Percentiles rank a stretch among this genome's conserved stretches.
These are phyloP conservation scores for Eulithis prunata DNA, from an alignment of 2,888 invertebrate genomes.

Conservation along the genomic window DNA sequence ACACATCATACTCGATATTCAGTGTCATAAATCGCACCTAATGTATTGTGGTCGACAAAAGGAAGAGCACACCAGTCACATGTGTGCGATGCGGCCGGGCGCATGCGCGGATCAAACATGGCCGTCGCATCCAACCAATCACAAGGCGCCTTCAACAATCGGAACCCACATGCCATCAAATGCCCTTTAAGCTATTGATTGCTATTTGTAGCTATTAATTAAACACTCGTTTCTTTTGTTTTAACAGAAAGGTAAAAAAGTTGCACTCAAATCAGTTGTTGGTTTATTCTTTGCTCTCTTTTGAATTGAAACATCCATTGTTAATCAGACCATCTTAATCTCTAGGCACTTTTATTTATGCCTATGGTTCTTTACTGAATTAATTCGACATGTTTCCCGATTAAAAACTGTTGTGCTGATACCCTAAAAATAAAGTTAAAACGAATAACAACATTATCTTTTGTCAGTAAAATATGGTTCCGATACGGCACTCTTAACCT, in stretches of 20 bases:
- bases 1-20: slow-evolving; percentile 15
- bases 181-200: slow-evolving; percentile 73
- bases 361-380: slow-evolving; percentile 26
- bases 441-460: slow-evolving; percentile 59
- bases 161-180: slow-evolving; percentile 64
- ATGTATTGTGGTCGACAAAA: slow-evolving; percentile 46
- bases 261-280: slow-evolving; percentile 11
- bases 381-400: slow-evolving; percentile 30
- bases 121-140: slow-evolving; percentile 74
- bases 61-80: slow-evolving; percentile 58
- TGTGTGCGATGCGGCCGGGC: slow-evolving; percentile 62
- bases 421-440: slow-evolving; percentile 46
- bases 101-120: slow-evolving; percentile 81
- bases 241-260: slow-evolving; percentile 23
- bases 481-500: slow-evolving; percentile 58
- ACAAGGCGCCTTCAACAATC: slow-evolving; percentile 52
- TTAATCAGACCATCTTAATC: not conserved
- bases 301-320: slow-evolving; percentile 15
- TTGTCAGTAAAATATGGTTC: slow-evolving; percentile 53
- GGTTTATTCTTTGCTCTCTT: slow-evolving; percentile 24
- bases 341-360: slow-evolving; percentile 14
- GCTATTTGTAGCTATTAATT: slow-evolving; percentile 65
- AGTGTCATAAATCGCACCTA: slow-evolving; percentile 34
- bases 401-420: slow-evolving; percentile 45
- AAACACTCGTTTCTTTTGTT: slow-evolving; percentile 46